Conservation (phyloP, 37 sponge, comb jelly and placozoan genomes). For the Cladorhizidae sp. region DNA sequence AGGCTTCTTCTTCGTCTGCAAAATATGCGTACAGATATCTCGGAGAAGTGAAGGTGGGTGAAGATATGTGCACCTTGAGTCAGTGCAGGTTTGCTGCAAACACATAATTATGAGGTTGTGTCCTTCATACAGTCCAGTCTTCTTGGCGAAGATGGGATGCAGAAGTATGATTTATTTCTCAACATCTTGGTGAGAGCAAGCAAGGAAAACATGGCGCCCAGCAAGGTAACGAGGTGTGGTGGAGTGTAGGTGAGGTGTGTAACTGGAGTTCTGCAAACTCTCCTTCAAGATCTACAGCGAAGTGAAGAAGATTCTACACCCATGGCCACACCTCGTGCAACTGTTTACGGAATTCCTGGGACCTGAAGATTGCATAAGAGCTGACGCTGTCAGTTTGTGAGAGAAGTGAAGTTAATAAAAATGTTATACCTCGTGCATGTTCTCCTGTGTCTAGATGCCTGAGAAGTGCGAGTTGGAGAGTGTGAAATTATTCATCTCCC, state of each 20-base stretch:
- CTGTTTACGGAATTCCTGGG: conserved; percentile 62
- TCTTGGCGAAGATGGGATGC: conserved; percentile 1
- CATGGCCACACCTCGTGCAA: conserved; percentile 67
- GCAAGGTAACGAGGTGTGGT: conserved; percentile 7
- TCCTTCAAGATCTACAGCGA: conserved; percentile 33
- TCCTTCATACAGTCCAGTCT: conserved; percentile 16
- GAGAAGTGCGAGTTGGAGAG: conserved; percentile 26
- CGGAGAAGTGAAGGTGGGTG: conserved; percentile 64
- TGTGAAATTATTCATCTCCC: conserved; percentile 32
- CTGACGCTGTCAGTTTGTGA: conserved; percentile 37
- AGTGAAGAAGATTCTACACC: conserved; percentile 28
- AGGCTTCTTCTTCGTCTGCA: conserved; percentile 56
- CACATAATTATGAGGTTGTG: not conserved
- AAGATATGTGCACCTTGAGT: not conserved
- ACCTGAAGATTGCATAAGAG: conserved; percentile 39
- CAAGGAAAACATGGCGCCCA: conserved; percentile 20
- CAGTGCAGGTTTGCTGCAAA: not conserved
- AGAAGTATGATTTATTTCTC: conserved; percentile 59
- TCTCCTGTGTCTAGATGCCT: conserved; percentile 12
- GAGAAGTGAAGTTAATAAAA: not conserved
- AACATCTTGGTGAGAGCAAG: conserved; percentile 25
- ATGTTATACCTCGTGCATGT: not conserved
- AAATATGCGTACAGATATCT: conserved; percentile 48
- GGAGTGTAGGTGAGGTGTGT: too few species aligned
- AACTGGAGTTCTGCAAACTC: not conserved